phyloP scores from a whole-genome alignment of 2,888 invertebrate genomes.

The Fissipunctia ypsillon region DNA sequence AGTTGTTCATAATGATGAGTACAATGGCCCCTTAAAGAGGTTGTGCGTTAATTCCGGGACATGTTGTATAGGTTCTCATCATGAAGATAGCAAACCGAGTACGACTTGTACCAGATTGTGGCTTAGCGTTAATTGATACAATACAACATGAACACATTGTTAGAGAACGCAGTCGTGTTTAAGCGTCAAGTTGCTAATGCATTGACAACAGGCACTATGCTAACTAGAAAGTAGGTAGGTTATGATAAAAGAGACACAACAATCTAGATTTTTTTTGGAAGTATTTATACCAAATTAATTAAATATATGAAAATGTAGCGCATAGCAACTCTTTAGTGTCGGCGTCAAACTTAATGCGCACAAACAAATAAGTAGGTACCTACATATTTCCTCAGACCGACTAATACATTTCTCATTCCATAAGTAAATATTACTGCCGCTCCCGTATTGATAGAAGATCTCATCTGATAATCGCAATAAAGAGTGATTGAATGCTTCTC shows the following conservation, averaged over 20 bases:
- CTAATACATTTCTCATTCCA: neutral
- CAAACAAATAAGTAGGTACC: neutral
- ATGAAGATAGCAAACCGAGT: conserved; percentile 6
- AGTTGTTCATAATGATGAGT: too few relatives aligned
- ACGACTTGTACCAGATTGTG: conserved; percentile 19
- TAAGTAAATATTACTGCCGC: conserved; percentile 9
- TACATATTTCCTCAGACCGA: neutral
- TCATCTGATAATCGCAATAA: conserved; percentile 31
- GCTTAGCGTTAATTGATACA: conserved; percentile 13
- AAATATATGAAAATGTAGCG: neutral
- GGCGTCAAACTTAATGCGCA: neutral
- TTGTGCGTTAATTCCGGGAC: too few relatives aligned
- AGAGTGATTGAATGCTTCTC: conserved; percentile 29
- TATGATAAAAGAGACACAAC: neutral
- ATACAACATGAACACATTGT: neutral
- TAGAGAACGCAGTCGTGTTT: conserved; percentile 16
- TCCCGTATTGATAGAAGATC: conserved; percentile 18
- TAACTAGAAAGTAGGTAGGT: neutral
- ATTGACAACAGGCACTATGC: conserved; percentile 32
- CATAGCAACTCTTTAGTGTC: neutral
- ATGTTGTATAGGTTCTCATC: neutral
- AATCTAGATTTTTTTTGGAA: neutral
- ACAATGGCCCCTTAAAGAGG: too few relatives aligned
- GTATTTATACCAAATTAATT: neutral
- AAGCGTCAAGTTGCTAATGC: conserved; percentile 33